These are phyloP conservation scores for Drosophila bocqueti DNA, from an alignment of 1,140 invertebrate genomes.

Conservation along the genomic window DNA sequence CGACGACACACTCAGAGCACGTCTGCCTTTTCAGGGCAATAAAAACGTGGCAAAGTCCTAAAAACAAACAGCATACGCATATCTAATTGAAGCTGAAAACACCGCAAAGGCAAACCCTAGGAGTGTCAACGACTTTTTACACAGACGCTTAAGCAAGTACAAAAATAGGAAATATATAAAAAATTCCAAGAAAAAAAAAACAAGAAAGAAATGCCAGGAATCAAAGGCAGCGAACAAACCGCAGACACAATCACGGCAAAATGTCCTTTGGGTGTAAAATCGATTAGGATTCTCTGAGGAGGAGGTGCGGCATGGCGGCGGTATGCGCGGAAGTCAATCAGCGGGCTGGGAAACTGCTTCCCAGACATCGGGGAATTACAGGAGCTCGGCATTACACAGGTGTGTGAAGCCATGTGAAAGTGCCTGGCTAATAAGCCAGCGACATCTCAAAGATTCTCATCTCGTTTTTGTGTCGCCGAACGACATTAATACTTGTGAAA, in stretches of 20 bases:
- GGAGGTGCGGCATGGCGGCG: conserved; percentile 12
- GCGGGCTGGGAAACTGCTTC: conserved; percentile 45
- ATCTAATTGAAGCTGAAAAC: conserved; percentile 69
- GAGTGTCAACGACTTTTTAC: conserved; percentile 48
- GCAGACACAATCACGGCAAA: conserved; percentile 76
- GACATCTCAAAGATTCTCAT: conserved; percentile 44
- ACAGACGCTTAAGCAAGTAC: conserved; percentile 53
- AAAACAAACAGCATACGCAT: conserved; percentile 74
- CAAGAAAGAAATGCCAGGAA: conserved; percentile 43
- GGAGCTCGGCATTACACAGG: conserved; percentile 43
- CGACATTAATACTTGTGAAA: conserved; percentile 40
- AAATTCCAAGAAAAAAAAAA: conserved; percentile 10
- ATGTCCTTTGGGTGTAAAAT: conserved; percentile 84
- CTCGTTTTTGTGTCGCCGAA: conserved; percentile 24
- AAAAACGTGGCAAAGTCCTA: conserved; percentile 66
- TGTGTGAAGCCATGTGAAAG: conserved; percentile 44
- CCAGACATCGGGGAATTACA: conserved; percentile 63
- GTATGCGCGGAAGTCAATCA: conserved; percentile 80
- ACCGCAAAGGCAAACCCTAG: conserved; percentile 23
- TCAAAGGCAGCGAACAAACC: conserved; percentile 71
- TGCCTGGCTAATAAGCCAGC: conserved; percentile 50
- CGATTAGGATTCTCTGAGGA: conserved; percentile 67
- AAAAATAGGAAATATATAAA: conserved; percentile 15
- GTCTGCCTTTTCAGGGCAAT: conserved; percentile 59
- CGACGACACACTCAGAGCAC: conserved; percentile 53